Base-by-base conservation (phyloP, 2,113 vertebrate species). In the Pseudorectes ferrugineus region DNA sequence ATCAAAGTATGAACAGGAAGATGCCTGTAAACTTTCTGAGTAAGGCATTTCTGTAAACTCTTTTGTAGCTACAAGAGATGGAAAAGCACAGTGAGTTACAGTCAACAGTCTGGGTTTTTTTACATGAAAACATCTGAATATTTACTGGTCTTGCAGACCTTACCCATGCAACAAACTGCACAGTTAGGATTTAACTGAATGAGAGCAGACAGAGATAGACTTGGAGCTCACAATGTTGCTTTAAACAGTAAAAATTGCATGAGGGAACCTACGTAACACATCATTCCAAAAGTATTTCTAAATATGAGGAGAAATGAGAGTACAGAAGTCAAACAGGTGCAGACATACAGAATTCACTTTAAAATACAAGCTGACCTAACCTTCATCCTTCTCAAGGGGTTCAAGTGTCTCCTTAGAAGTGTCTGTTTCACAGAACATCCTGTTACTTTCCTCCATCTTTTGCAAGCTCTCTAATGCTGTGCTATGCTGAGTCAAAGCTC, bases 391-490 rank as follows among this genome's bases (percentile, higher is more conserved):
- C 91, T 40, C 76, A 45, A n/a, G 35, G n/a, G 89, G 51, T 25
- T 94, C 82, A 48, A 20, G 5, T 4, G 48, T 75, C 38, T 93
- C 80, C 45, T 38, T 21, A 57, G 38, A 28, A 74, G 54, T 43
- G 33, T 62, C 55, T 91, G 35, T 85, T 76, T 67, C 92, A 25
- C 31, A 42, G 11, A 75, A 49, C 17, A 52, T 6, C 49, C 46
- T 18, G 31, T 8, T 28, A 22, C 67, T 95, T 61, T 93, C 80
- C 92, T 94, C 76, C 76, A 97, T 15, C 61, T 87, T 79, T 85
- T 97, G 93, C 78, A 98, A 96, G 72, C 97, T 98, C 92, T 98
- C 98, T 93, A 98, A 91, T 46, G 98, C 97, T 43, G 97, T 98
- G 68, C 85, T 97, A 20, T 97, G 97, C 62, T 97, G 94, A 57